Base-by-base conservation (phyloP, 2,888 invertebrate genomes). In the Drosophila nr. perissopoda region DNA sequence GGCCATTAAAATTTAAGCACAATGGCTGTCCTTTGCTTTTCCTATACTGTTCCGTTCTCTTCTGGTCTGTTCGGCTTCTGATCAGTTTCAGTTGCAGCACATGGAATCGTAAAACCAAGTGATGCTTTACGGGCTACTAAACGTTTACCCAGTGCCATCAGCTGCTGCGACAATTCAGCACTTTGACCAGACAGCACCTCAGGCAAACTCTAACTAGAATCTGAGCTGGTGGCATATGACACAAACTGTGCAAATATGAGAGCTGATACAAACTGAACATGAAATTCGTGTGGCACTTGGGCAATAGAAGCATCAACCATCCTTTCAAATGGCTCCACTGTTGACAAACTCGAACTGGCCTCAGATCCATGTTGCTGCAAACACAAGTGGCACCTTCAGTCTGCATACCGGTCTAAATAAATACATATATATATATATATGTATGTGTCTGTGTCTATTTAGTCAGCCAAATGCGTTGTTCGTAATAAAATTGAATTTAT, bases 1-100 rank as follows among this genome's bases (percentile, higher is more conserved):
- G 79, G 76, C 78, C 87, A 88, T 85, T 85, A 89, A 89, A 85
- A 88, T 88, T 85, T 79, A 81, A 85, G 89, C 87, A 85, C 89
- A 79, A 63, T 69, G 52, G 62, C 76, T 76, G 58, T 58, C 49
- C 34, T 48, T 59, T 49, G 16, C 53, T 69, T 13, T 7, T 38
- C 21, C n/a, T 45, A 27, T 27, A 25, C 31, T 4, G 21, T 33
- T 34, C 36, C 25, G 27, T 13, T 21, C n/a, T 11, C n/a, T 38
- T 48, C n/a, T 6, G 53, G n/a, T 36, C 40, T 18, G n/a, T 45
- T 65, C 64, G 0, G 34, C 11, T 29, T 49, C 49, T 25, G 62
- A 31, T 56, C 40, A 57, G 49, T 49, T 27, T 27, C 49, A 49
- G 33, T 57, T 56, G 60, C 33, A 49, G 53, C 59, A 71, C 57